Evolutionary conservation across 2,797 vertebrate species (phyloP), one percentile per base, ranked within the genome.

Genomic region (Coregonus sp.): DNA sequence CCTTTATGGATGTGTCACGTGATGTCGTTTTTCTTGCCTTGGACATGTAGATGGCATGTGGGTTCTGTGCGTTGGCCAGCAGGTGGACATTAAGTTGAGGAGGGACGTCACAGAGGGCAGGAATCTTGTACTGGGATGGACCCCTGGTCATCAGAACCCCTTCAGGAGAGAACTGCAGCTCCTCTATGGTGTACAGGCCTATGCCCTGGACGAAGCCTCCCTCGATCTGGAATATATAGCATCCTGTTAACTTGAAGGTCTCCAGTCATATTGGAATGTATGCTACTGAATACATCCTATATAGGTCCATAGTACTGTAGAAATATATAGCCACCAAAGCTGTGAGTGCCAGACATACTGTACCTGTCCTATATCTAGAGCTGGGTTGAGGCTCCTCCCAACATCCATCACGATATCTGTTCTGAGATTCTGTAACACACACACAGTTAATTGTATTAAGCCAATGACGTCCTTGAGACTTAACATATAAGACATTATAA

Each of bases 191-290:
- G 74, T 91, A 94, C 1, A 95, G 86, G 7, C 94, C 92, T 77
- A 94, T 73, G 9, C 92, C 94, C 78, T 95, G 94, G 47, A 90
- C 75, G 56, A 95, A 95, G 7, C 84, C 92, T 37, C 95, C 95
- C 86, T 96, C 95, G 68, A 94, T 59, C 94, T 94, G 80, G 69
- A 70, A 5, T 66, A 31, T 61, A 25, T 61, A 61, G n/a, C n/a
- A 61, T 11, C 59, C 4, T 3, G 20, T 47, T 20, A 61, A 61
- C 59, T 7, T 25, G 9, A 25, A 25, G 25, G 18, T 56, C 14
- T 56, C 16, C 6, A 40, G 7, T 47, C 40, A 11, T 47, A 47
- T 47, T 47, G 40, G 40, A 47, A 47, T 3, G 40, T 47, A 47
- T 47, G 9, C 40, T 12, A 47, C 2, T 12, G 40, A 47, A 12